Conservation (phyloP, 2,113 vertebrate species). For the western clawed frog (Xenopus tropicalis) region DNA sequence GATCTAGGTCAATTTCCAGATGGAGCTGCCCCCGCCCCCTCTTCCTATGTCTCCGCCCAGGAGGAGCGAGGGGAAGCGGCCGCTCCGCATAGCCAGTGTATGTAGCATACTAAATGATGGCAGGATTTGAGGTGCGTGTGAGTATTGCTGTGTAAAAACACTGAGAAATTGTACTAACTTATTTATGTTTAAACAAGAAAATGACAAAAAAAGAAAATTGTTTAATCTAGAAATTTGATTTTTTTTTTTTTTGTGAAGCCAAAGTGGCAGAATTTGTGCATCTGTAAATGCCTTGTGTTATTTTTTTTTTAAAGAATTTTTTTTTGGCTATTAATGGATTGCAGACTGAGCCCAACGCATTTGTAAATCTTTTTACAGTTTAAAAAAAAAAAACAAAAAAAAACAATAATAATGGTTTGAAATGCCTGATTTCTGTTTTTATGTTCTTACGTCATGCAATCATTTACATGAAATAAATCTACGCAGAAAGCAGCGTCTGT, state of each 20-base stretch:
- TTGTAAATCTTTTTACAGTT: conserved; percentile 1
- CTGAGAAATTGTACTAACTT: conserved; percentile 99
- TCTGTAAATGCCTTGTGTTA: conserved; percentile 77
- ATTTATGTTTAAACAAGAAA: conserved; percentile 81
- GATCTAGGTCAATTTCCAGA: conserved; percentile 21
- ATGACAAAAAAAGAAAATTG: conserved; percentile 65
- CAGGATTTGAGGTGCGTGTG: conserved; percentile 66
- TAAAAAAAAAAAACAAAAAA: background rate
- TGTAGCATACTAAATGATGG: conserved; percentile 56
- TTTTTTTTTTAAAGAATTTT: conserved; percentile 59
- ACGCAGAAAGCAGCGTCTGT: conserved; percentile 12
- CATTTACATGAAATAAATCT: conserved; percentile 32
- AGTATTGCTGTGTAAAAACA: conserved; percentile 98
- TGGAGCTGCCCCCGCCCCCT: background rate
- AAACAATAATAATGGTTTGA: background rate
- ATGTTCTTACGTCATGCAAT: conserved; percentile 24
- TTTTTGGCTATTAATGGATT: conserved; percentile 79
- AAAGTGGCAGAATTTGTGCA: conserved; percentile 86
- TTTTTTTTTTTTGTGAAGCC: conserved; percentile 79
- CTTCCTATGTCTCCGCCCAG: no score
- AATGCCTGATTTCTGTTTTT: background rate
- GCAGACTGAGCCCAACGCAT: conserved; percentile 96
- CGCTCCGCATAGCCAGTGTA: conserved; percentile 72
- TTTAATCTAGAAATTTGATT: conserved; percentile 76
- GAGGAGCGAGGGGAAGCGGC: background rate